These are phyloP conservation scores for Papilio helenus DNA, from an alignment of 1,140 invertebrate species.

Conservation along the genomic window DNA sequence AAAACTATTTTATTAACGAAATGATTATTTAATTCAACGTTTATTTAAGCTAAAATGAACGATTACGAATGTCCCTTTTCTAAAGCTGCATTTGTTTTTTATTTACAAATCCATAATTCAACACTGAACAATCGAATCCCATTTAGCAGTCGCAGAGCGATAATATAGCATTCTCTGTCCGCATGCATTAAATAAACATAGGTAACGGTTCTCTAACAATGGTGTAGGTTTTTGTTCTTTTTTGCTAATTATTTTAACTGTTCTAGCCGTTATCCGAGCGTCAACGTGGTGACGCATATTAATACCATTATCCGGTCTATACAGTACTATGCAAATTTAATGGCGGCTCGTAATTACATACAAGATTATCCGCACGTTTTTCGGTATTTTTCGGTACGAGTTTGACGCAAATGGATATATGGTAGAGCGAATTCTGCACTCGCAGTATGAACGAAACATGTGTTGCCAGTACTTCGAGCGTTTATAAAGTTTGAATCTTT, in stretches of 20 bases:
- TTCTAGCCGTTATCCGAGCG: slow-evolving; percentile 11
- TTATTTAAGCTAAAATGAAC: too few species aligned
- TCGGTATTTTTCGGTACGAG: too few species aligned
- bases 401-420: too few species aligned
- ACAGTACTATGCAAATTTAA: not conserved
- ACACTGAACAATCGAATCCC: not conserved
- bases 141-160: not conserved
- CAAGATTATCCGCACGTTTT: not conserved
- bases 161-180: not conserved
- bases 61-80: too few species aligned
- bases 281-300: slow-evolving; percentile 16
- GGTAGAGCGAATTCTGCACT: too few species aligned
- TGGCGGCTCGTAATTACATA: not conserved
- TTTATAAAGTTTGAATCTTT: not conserved
- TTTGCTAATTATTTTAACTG: slow-evolving; percentile 46
- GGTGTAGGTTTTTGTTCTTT: slow-evolving; percentile 42
- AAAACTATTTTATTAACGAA: too few species aligned
- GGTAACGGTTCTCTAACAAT: slow-evolving; percentile 48
- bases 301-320: not conserved
- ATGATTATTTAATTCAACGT: too few species aligned
- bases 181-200: not conserved
- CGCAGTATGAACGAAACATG: too few species aligned
- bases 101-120: too few species aligned
- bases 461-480: not conserved
- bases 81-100: too few species aligned